Conservation (phyloP, 2,113 vertebrate species). For the Acinonyx jubatus region DNA sequence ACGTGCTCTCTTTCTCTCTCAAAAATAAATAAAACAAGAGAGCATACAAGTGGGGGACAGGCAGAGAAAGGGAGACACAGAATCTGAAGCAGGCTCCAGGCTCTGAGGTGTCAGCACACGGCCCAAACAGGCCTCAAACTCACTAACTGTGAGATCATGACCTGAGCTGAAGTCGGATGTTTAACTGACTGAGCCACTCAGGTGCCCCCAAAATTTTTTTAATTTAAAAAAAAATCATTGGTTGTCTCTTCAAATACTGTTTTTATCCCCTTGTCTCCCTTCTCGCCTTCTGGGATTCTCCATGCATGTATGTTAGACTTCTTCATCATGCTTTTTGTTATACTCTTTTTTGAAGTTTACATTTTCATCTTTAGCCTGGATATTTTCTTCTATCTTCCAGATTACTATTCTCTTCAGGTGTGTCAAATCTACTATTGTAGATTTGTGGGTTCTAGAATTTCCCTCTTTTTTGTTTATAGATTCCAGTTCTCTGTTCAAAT, state of each 20-base stretch:
- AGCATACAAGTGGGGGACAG: too few relatives aligned
- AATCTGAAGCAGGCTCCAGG: too few relatives aligned
- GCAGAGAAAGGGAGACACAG: too few relatives aligned
- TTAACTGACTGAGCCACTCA: too few relatives aligned
- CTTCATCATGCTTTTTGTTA: background rate
- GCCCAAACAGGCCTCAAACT: too few relatives aligned
- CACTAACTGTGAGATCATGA: too few relatives aligned
- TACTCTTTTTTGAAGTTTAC: background rate
- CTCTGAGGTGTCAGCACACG: too few relatives aligned
- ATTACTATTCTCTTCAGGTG: background rate
- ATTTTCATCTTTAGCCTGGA: background rate
- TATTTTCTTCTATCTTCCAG: constrained; percentile 10
- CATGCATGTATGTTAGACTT: background rate
- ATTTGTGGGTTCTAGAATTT: background rate
- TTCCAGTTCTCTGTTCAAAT: background rate
- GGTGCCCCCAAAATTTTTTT: too few relatives aligned
- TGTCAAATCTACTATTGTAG: background rate
- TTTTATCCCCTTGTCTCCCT: background rate
- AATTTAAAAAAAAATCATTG: too few relatives aligned
- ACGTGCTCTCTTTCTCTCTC: too few relatives aligned
- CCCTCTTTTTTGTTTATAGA: background rate
- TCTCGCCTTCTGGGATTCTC: background rate
- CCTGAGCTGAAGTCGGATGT: too few relatives aligned
- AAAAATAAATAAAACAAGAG: too few relatives aligned
- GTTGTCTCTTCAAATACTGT: background rate